A percentile compares a stretch with the other conserved stretches of the same genome.
These are phyloP conservation scores for Oreotrochilus melanogaster DNA, from an alignment of 2,113 vertebrate genomes.

Conservation along the genomic window DNA sequence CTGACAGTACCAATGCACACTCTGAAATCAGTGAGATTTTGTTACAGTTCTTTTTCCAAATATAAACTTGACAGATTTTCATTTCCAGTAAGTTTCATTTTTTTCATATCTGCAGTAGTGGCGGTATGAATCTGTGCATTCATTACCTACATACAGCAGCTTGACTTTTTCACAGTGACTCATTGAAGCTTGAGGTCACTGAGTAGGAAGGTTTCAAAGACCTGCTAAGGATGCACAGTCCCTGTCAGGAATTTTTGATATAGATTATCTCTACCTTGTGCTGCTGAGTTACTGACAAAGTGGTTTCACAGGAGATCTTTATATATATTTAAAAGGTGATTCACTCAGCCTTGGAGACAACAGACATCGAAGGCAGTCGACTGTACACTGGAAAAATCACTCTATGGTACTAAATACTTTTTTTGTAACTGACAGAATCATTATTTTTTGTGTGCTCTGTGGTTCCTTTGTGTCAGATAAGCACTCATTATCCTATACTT, in stretches of 20 bases:
- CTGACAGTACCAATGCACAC: neutral
- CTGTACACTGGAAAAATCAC: conserved; percentile 19
- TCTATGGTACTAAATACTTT: conserved; percentile 38
- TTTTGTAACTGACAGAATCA: neutral
- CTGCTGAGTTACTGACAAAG: conserved; percentile 50
- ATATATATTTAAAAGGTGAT: conserved; percentile 62
- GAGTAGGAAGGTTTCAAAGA: conserved; percentile 55
- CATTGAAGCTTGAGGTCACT: conserved; percentile 49
- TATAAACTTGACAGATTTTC: conserved; percentile 40
- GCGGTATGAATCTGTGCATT: conserved; percentile 44
- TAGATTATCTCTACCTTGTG: conserved; percentile 46
- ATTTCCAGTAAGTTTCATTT: neutral
- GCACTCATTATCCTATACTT: conserved; percentile 28
- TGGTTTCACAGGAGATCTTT: conserved; percentile 65
- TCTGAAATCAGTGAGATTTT: conserved; percentile 13
- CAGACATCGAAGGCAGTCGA: conserved; percentile 30
- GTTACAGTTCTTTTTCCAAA: conserved; percentile 27
- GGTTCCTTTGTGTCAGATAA: conserved; percentile 32
- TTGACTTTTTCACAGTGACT: conserved; percentile 44
- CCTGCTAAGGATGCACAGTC: conserved; percentile 16
- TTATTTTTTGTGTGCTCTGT: conserved; percentile 15
- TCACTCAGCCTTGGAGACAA: conserved; percentile 43
- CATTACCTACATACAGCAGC: conserved; percentile 30
- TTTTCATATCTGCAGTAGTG: neutral
- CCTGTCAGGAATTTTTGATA: conserved; percentile 66